Percentiles rank a stretch among this genome's conserved stretches.
These are phyloP conservation scores for Aphrocallistes beatrix DNA, from an alignment of 37 sponge, comb jelly and placozoan species.

Conservation along the genomic window DNA sequence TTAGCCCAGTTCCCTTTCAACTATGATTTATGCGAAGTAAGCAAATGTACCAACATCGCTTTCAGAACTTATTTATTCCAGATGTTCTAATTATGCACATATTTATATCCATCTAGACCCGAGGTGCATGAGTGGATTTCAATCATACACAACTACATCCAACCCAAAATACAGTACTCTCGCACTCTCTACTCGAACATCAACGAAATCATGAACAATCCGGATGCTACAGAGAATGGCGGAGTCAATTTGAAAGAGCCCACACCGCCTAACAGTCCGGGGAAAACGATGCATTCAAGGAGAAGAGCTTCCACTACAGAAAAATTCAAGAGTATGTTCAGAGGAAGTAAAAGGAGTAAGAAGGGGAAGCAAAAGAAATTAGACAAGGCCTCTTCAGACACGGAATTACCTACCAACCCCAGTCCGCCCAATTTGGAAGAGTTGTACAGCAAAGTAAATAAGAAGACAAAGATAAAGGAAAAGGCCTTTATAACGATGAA, in stretches of 20 bases:
- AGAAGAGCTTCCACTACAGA: not conserved
- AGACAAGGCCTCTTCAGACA: not conserved
- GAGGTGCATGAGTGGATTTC: not conserved
- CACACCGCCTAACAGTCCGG: not conserved
- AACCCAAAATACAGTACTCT: not conserved
- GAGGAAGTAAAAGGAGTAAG: not conserved
- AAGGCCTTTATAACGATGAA: not conserved
- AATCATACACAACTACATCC: not conserved
- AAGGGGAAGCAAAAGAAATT: not conserved
- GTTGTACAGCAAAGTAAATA: slow-evolving; percentile 16
- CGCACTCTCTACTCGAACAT: not conserved
- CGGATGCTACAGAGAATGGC: not conserved
- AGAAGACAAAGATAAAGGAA: not conserved
- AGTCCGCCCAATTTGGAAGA: not conserved
- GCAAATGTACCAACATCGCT: no score
- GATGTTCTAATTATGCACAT: no score
- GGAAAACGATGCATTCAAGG: not conserved
- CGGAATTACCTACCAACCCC: not conserved
- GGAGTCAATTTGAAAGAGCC: not conserved
- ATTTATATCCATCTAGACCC: not conserved
- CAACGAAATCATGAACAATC: not conserved
- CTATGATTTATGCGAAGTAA: no score
- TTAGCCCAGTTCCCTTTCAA: no score
- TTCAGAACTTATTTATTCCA: no score
- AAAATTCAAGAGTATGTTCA: not conserved